These are phyloP conservation scores for Pterois miles DNA, from an alignment of 2,797 vertebrate genomes.

Conservation along the genomic window DNA sequence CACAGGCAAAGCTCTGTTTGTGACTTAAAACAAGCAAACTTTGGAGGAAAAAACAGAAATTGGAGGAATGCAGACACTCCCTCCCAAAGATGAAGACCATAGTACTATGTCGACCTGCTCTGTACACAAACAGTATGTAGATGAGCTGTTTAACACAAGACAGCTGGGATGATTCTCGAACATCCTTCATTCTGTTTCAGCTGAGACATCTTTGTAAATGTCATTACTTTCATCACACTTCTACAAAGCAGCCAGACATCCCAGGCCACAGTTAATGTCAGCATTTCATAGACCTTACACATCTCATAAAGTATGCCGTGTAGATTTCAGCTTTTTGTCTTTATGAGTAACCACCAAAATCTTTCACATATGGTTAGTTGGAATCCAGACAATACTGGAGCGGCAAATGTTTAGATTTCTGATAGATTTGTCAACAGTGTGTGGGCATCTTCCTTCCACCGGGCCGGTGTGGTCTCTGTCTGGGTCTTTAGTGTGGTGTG, in stretches of 20 bases:
- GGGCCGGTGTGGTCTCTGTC: constrained; percentile 53
- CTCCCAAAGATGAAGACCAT: not conserved
- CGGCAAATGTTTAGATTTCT: constrained; percentile 56
- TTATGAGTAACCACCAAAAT: constrained; percentile 44
- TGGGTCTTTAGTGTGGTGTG: constrained; percentile 59
- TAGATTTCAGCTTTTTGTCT: constrained; percentile 55
- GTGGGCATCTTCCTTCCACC: constrained; percentile 72
- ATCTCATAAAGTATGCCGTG: constrained; percentile 48
- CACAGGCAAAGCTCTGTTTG: not conserved
- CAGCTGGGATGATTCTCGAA: constrained; percentile 3
- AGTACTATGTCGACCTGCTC: constrained; percentile 2
- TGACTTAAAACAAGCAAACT: too few relatives aligned
- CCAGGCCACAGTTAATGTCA: constrained; percentile 45
- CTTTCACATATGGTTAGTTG: constrained; percentile 64
- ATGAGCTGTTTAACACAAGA: constrained; percentile 3
- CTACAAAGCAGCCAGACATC: constrained; percentile 34
- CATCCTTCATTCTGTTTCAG: constrained; percentile 10
- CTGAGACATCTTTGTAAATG: constrained; percentile 5
- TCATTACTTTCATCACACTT: constrained; percentile 30
- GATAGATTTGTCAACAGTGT: constrained; percentile 63
- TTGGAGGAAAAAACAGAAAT: too few relatives aligned
- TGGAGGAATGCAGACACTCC: not conserved
- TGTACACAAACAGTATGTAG: constrained; percentile 2
- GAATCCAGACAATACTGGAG: constrained; percentile 46
- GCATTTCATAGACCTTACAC: constrained; percentile 44